Evolutionary conservation across 1,140 invertebrate species (phyloP), one percentile per base, ranked within the genome.

Genomic region (Arctopsyche grandis): DNA sequence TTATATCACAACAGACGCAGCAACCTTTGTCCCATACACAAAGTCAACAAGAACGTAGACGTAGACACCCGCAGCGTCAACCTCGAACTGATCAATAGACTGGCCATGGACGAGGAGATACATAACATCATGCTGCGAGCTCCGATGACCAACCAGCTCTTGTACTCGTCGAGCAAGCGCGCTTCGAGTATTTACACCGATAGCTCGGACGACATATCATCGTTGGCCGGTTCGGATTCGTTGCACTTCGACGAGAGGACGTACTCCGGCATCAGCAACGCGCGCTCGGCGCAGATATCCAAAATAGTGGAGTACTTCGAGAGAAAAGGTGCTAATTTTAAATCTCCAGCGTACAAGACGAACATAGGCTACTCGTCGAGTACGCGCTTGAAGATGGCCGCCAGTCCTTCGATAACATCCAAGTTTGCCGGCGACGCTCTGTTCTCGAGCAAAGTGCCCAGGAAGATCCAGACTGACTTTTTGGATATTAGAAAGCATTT

Each of bases 271-370:
- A 81, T 87, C 69, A 86, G 85, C 10, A 87, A 86, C 78, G 87
- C 86, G 19, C 85, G 92, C 48, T 90, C 93, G 26, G 90, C 91
- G 79, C 91, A 95, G 88, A 96, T 96, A 69, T 93, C 93, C 52
- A 94, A 94, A 83, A 96, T 96, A 78, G 95, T 96, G 10, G 94
- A 96, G 81, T 96, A 96, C 85, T 96, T 96, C 84, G 95, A 96
- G 85, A 89, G 93, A 14, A 95, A 95, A 87, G 90, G 91, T 19
- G 89, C 88, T 63, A 86, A 86, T 75, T 90, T 83, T 84, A 87
- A 0, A 80, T 83, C 69, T 69, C 79, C 0, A 83, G 85, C 29
- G n/a, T 79, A 76, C 24, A 81, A 81, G 63, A 75, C 80, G 5
- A 81, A 77, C 26, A 66, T 81, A 26, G 71, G 75, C 10, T 48